These are phyloP conservation scores for Spisula subtruncata DNA, from an alignment of 2,888 invertebrate species.

Conservation along the genomic window DNA sequence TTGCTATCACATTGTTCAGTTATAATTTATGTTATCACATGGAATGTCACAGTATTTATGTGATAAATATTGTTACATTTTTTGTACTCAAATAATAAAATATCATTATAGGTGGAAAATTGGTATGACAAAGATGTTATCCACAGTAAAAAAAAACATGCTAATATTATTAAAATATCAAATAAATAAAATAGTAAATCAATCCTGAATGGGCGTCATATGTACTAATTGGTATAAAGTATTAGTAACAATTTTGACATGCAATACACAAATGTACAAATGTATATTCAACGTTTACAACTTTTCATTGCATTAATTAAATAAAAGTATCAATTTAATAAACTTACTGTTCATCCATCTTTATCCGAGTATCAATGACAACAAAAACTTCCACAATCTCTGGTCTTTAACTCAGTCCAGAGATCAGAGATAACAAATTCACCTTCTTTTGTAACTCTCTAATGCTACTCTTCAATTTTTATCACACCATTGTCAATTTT, in stretches of 20 bases:
- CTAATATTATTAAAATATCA: neutral
- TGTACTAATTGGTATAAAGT: neutral
- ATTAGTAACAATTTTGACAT: neutral
- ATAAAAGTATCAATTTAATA: neutral
- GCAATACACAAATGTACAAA: neutral
- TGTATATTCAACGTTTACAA: neutral
- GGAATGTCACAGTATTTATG: too few relatives aligned
- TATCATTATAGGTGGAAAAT: too few relatives aligned
- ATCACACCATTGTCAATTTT: conserved; percentile 20
- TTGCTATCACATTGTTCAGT: too few relatives aligned
- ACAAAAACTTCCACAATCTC: neutral
- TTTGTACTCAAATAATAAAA: too few relatives aligned
- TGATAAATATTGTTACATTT: too few relatives aligned
- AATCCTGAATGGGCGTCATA: too few relatives aligned
- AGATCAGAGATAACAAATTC: conserved; percentile 18
- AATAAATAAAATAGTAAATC: neutral
- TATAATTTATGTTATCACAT: too few relatives aligned
- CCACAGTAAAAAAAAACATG: too few relatives aligned
- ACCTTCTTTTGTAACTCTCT: neutral
- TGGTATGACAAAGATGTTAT: too few relatives aligned
- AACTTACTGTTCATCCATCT: conserved; percentile 17
- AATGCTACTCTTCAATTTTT: conserved; percentile 14
- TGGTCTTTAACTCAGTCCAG: neutral
- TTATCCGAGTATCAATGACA: neutral
- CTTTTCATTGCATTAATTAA: neutral